Conservation (phyloP, 23 tunicate genomes). For the Halocynthia aurantium region DNA sequence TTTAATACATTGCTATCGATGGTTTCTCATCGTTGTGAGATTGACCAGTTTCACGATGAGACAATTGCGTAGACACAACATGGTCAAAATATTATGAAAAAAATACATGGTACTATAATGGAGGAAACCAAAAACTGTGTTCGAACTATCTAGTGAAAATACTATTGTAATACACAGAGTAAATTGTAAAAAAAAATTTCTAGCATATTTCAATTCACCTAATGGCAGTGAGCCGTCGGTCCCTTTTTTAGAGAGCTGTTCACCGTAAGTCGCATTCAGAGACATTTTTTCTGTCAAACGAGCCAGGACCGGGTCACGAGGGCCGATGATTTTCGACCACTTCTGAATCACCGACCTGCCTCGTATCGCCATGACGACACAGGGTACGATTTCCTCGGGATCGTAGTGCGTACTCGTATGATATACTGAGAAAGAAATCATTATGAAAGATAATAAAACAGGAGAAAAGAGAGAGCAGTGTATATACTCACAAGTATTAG, state of each 20-base stretch:
- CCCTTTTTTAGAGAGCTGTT: constrained; percentile 54
- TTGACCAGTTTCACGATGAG: constrained; percentile 6
- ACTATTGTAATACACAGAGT: no score
- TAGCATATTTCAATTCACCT: constrained; percentile 10
- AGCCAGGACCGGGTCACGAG: constrained; percentile 75
- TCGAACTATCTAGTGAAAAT: no score
- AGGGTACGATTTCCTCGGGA: constrained; percentile 42
- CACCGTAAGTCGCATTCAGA: constrained; percentile 68
- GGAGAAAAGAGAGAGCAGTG: neutral
- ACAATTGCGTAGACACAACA: no score
- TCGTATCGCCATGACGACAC: constrained; percentile 48
- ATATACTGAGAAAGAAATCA: constrained; percentile 31
- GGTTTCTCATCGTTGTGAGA: neutral
- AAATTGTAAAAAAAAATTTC: no score
- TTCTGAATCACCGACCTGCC: constrained; percentile 47
- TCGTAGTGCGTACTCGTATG: constrained; percentile 11
- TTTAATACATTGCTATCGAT: no score
- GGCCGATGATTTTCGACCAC: constrained; percentile 50
- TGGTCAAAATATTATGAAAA: no score
- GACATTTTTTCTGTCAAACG: constrained; percentile 61
- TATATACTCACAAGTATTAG: constrained; percentile 42
- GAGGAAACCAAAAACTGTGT: no score
- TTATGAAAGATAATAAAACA: neutral
- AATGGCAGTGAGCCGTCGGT: constrained; percentile 45
- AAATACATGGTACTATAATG: no score